Conservation (phyloP, 92 coral and sea anemone species). For the Zoanthus solanderi region DNA sequence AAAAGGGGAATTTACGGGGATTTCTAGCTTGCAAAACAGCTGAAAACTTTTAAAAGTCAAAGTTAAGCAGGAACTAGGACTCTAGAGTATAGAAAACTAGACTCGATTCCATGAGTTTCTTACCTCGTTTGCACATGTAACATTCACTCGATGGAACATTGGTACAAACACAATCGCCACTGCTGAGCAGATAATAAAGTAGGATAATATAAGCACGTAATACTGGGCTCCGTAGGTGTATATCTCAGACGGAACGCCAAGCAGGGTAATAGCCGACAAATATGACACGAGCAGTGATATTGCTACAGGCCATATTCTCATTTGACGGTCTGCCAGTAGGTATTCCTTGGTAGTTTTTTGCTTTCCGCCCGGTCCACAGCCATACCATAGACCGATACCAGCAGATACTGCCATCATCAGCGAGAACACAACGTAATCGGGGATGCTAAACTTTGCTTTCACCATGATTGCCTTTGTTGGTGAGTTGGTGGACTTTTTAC, state of each 20-base stretch:
- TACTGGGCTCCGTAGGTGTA: conserved; percentile 95
- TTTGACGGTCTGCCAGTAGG: conserved; percentile 81
- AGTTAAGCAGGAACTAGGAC: too few relatives aligned
- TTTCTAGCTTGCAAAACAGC: too few relatives aligned
- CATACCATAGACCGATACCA: conserved; percentile 86
- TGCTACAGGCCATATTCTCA: conserved; percentile 82
- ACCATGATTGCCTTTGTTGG: conserved; percentile 20
- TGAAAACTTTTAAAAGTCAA: too few relatives aligned
- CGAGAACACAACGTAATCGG: conserved; percentile 84
- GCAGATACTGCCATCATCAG: conserved; percentile 87
- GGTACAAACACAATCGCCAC: conserved; percentile 87
- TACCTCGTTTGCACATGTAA: conserved; percentile 91
- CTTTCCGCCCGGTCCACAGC: conserved; percentile 91
- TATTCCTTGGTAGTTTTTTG: conserved; percentile 87
- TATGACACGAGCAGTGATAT: conserved; percentile 84
- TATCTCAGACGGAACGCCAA: conserved; percentile 93
- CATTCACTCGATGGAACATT: conserved; percentile 77
- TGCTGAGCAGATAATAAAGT: conserved; percentile 70
- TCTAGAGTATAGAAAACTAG: too few relatives aligned
- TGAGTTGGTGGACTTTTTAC: too few relatives aligned
- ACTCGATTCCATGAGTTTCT: neutral
- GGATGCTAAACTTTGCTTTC: conserved; percentile 66
- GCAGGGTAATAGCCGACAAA: conserved; percentile 88
- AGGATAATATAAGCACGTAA: conserved; percentile 78
- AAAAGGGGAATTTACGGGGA: too few relatives aligned